These are phyloP conservation scores for Zaprionus taronus DNA, from an alignment of 1,140 invertebrate genomes.

Conservation along the genomic window DNA sequence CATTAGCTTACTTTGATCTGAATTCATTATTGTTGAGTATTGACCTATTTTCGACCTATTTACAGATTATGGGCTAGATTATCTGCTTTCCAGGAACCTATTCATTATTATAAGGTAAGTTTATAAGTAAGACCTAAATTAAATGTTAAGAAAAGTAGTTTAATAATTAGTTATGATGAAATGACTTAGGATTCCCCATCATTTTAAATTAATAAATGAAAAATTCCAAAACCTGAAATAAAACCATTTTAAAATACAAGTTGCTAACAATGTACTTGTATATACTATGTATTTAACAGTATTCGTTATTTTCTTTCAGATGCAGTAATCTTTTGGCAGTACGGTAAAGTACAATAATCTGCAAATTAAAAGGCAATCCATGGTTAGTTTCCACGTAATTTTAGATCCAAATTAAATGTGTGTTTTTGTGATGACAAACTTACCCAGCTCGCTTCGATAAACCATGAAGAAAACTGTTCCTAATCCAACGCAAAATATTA, in stretches of 20 bases:
- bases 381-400: neutral
- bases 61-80: no score
- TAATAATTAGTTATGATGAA: neutral
- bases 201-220: neutral
- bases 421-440: slow-evolving; percentile 58
- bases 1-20: neutral
- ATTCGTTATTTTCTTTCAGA: no score
- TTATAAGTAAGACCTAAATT: neutral
- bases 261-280: no score
- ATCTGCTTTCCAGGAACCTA: no score
- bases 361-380: no score
- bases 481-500: slow-evolving; percentile 55
- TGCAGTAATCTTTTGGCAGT: no score
- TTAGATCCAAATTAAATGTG: neutral
- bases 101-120: neutral
- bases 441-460: slow-evolving; percentile 78
- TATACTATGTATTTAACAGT: neutral
- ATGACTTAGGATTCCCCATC: neutral
- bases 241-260: neutral
- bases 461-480: slow-evolving; percentile 73
- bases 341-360: no score
- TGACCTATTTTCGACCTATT: neutral
- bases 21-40: neutral
- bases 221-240: neutral
- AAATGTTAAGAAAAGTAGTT: neutral